Evolutionary conservation across 53 echinoderm and acorn worm genomes (phyloP), one percentile per base, ranked within the genome.

Genomic region (Pentamera pediparva): DNA sequence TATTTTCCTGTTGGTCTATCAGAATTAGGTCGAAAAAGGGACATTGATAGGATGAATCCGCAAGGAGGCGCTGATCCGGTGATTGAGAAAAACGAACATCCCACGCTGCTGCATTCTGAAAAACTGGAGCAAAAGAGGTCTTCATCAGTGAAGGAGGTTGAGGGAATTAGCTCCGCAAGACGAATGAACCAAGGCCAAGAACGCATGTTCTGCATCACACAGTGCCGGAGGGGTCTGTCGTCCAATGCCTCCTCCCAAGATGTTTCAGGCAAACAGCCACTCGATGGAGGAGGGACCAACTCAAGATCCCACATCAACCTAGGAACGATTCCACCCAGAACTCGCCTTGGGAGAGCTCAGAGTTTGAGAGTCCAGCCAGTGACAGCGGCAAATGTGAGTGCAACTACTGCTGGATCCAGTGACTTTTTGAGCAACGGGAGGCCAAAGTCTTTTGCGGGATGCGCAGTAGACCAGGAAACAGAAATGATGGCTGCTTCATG

Each of bases 181-280:
- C 54, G 28, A 8, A 9, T 54, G 11, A 54, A 54, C 2, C 41
- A 45, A 41, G 45, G 67, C 18, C 67, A 41, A 12, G 43, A 67
- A 29, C 67, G 67, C 4, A 67, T 67, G 18, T 67, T 67, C 47
- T 67, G 67, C 67, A 67, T 67, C 30, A 67, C 67, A 5, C 40
- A 67, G 38, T 43, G 67, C 3, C 43, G 67, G 3, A 67, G 45
- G 12, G 67, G 8, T 28, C 28, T 54, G 54, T 54, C 54, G 9
- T 26, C 25, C 22, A 54, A 54, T 54, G 54, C 24, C 22, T 54
- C 54, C 8, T 26, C 54, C 24, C 11, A 24, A 54, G 28, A 6
- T 3, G 28, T 54, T 21, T n/a, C n/a, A n/a, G n/a, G n/a, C n/a
- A n/a, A n/a, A n/a, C n/a, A n/a, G n/a, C n/a, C n/a, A n/a, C n/a